Percentiles rank a stretch among this genome's conserved stretches.
Conservation (phyloP, 2,888 invertebrate genomes). For the Baccha elongata region DNA sequence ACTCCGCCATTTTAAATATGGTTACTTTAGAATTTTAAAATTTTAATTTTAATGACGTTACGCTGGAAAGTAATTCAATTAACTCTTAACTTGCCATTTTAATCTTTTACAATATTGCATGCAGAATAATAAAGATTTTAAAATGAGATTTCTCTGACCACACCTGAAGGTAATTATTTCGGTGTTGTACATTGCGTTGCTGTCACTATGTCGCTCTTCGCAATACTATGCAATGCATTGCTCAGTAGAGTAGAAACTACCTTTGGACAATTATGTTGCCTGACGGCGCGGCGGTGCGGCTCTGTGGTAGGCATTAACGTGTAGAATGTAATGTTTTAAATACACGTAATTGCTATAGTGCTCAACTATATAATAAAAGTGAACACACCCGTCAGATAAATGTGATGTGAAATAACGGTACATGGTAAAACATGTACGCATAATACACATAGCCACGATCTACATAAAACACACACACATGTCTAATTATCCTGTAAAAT, state of each 20-base stretch:
- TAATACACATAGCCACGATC: not conserved
- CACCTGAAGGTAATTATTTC: conserved; percentile 35
- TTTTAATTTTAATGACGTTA: too few species aligned
- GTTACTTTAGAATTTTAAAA: too few species aligned
- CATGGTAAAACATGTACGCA: not conserved
- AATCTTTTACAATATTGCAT: conserved; percentile 26
- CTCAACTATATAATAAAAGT: conserved; percentile 47
- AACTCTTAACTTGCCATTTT: conserved; percentile 11
- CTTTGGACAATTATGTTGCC: conserved; percentile 17
- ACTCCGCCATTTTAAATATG: too few species aligned
- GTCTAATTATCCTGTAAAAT: conserved; percentile 69
- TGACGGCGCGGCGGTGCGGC: too few species aligned
- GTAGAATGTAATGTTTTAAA: conserved; percentile 59
- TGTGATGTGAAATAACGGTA: not conserved
- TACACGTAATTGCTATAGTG: conserved; percentile 63
- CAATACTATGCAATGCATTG: not conserved
- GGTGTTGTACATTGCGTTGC: conserved; percentile 13
- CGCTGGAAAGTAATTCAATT: too few species aligned
- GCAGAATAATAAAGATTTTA: conserved; percentile 40
- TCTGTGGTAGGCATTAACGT: conserved; percentile 19
- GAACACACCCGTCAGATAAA: conserved; percentile 42
- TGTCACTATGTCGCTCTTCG: not conserved
- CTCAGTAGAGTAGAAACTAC: too few species aligned
- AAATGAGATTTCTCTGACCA: conserved; percentile 42
- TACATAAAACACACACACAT: conserved; percentile 33